Conservation (phyloP, 2,888 invertebrate species). For the Polydrusus pterygomalis region DNA sequence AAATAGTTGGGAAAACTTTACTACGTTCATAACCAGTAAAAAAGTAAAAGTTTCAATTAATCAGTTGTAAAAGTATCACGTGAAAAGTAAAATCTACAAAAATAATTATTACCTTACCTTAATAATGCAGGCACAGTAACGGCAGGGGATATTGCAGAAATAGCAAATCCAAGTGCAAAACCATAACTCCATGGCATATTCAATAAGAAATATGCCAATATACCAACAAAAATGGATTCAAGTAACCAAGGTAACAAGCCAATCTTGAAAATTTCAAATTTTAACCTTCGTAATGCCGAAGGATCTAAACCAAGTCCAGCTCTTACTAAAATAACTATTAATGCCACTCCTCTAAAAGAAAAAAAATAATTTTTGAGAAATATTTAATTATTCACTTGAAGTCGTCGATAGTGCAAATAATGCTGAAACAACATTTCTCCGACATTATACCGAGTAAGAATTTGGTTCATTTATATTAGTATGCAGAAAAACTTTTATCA, state of each 20-base stretch:
- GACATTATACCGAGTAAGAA: too few species aligned
- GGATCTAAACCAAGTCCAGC: constrained; percentile 96
- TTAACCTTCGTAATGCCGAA: constrained; percentile 86
- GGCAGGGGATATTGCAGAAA: constrained; percentile 96
- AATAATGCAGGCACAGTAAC: constrained; percentile 96
- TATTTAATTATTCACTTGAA: too few species aligned
- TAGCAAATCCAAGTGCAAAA: constrained; percentile 88
- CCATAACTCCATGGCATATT: constrained; percentile 90
- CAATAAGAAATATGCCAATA: constrained; percentile 83
- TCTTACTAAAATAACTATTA: constrained; percentile 93
- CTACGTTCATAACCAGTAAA: too few species aligned
- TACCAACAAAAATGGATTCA: constrained; percentile 83
- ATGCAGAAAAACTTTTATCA: too few species aligned
- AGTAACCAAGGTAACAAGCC: constrained; percentile 90
- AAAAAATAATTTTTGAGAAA: background rate
- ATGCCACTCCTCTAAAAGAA: constrained; percentile 87
- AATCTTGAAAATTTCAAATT: constrained; percentile 87
- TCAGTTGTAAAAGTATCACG: too few species aligned
- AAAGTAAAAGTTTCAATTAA: too few species aligned
- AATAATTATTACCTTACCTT: constrained; percentile 30
- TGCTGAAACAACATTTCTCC: too few species aligned
- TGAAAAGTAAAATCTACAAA: too few species aligned
- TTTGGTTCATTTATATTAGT: too few species aligned
- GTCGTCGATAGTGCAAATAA: too few species aligned
- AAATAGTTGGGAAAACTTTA: too few species aligned